phyloP scores from a whole-genome alignment of 2,888 invertebrate genomes.

The Phyllotreta striolata region DNA sequence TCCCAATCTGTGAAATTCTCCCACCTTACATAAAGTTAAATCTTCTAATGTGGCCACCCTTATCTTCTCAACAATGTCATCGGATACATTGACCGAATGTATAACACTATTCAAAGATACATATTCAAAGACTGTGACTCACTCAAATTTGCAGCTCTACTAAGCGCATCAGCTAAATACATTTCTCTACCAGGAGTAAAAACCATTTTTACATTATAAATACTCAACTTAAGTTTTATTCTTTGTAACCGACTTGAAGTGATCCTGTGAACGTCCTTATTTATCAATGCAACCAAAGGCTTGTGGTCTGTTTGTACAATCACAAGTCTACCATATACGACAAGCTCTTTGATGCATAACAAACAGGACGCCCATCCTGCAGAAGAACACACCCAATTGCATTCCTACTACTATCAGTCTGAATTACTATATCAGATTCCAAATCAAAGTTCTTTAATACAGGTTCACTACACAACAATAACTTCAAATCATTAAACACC shows the following conservation, averaged over 20 bases:
- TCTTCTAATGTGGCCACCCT: too few relatives aligned
- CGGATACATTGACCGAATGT: too few relatives aligned
- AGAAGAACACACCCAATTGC: not conserved
- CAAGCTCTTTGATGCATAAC: not conserved
- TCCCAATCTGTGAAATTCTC: too few relatives aligned
- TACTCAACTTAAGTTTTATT: too few relatives aligned
- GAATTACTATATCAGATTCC: not conserved
- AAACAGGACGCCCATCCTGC: not conserved
- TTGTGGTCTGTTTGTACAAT: constrained; percentile 9
- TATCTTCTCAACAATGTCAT: too few relatives aligned
- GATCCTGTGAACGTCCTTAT: too few relatives aligned
- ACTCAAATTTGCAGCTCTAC: too few relatives aligned
- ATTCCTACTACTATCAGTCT: not conserved
- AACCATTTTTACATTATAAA: too few relatives aligned
- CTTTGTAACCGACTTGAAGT: too few relatives aligned
- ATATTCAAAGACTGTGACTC: too few relatives aligned
- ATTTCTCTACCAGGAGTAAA: not conserved
- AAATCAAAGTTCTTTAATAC: not conserved
- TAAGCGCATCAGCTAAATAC: not conserved
- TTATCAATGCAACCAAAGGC: not conserved
- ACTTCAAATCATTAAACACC: not conserved
- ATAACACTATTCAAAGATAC: too few relatives aligned
- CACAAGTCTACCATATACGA: constrained; percentile 1
- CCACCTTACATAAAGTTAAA: too few relatives aligned
- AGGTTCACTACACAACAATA: not conserved